Conservation (phyloP, 2,888 invertebrate species). For the Mythimna loreyi region DNA sequence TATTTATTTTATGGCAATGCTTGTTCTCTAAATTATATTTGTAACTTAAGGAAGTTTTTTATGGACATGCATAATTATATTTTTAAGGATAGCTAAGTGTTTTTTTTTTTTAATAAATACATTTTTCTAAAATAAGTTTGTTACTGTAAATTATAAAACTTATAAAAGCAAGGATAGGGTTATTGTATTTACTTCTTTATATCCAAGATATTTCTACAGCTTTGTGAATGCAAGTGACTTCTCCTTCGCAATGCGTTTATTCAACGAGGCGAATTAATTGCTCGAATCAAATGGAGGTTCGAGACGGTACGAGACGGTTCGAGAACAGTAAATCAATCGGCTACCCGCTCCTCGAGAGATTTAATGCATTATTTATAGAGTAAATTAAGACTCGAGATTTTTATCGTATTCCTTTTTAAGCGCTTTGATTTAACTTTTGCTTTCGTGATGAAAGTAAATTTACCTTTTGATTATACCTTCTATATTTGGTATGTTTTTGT, state of each 20-base stretch:
- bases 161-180: no score
- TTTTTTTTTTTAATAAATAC: no score
- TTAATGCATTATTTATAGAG: constrained; percentile 57
- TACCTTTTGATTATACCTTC: neutral
- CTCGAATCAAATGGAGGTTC: constrained; percentile 38
- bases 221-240: constrained; percentile 15
- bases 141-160: no score
- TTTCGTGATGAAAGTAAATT: neutral
- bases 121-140: no score
- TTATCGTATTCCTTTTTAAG: constrained; percentile 36
- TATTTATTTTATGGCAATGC: no score
- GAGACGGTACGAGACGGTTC: constrained; percentile 43
- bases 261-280: constrained; percentile 54
- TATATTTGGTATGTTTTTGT: neutral
- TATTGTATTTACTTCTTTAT: neutral
- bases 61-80: no score
- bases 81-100: no score
- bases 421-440: neutral
- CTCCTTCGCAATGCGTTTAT: constrained; percentile 23
- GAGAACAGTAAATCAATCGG: constrained; percentile 61
- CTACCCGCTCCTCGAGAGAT: constrained; percentile 42
- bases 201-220: neutral
- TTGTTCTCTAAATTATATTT: no score
- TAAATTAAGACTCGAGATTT: constrained; percentile 39
- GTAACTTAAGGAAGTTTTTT: no score